Evolutionary conservation across 1,140 invertebrate genomes (phyloP).

Genomic region (Leptoteleia sp.): DNA sequence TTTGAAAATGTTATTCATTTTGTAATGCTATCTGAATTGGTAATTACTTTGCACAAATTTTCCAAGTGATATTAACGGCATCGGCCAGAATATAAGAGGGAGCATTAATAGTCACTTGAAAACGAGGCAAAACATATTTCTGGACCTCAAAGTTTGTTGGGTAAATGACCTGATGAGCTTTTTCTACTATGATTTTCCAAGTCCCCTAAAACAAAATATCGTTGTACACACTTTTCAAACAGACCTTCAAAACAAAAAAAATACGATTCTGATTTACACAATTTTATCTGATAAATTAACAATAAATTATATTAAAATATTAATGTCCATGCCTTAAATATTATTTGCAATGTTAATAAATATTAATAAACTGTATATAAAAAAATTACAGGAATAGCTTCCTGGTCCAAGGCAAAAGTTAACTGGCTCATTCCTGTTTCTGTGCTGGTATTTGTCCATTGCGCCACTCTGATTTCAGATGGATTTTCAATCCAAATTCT

Average conservation of each 20-base stretch:
- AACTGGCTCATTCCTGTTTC: conserved; percentile 82
- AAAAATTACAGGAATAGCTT: conserved; percentile 81
- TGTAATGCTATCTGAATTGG: too few species aligned
- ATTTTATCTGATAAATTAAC: too few species aligned
- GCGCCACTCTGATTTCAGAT: conserved; percentile 81
- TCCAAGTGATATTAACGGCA: conserved; percentile 81
- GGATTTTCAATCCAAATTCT: conserved; percentile 84
- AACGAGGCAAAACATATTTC: conserved; percentile 85
- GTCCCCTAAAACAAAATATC: conserved; percentile 76
- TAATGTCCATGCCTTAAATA: too few species aligned
- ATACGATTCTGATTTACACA: too few species aligned
- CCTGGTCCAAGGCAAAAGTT: conserved; percentile 81
- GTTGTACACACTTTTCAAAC: too few species aligned
- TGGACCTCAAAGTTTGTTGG: conserved; percentile 83
- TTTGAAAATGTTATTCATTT: too few species aligned
- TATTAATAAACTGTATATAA: too few species aligned
- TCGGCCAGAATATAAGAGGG: conserved; percentile 83
- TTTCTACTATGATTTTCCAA: conserved; percentile 83
- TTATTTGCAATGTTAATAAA: too few species aligned
- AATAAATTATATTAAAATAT: too few species aligned
- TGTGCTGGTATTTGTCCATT: conserved; percentile 83
- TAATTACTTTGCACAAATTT: conserved; percentile 84
- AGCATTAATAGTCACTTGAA: conserved; percentile 84
- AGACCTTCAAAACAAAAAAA: too few species aligned
- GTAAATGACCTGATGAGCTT: conserved; percentile 73